Conservation (phyloP, 2,888 invertebrate species). For the Drosophila pseudotakahashii region DNA sequence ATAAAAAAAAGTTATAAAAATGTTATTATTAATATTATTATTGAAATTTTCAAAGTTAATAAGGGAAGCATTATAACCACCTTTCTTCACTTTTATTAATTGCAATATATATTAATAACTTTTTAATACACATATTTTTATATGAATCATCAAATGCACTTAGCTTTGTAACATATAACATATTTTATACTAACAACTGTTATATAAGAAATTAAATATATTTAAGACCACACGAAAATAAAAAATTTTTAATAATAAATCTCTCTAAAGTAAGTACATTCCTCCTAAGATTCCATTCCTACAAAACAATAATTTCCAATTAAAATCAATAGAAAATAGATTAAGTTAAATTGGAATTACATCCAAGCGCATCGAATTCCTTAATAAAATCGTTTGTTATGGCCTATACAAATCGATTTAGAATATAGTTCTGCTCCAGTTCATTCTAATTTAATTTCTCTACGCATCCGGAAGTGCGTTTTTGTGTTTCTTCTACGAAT, state of each 20-base stretch:
- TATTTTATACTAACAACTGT: no score
- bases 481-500: slow-evolving; percentile 1
- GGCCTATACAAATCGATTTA: slow-evolving; percentile 9
- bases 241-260: neutral
- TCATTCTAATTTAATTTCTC: slow-evolving; percentile 12
- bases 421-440: slow-evolving; percentile 29
- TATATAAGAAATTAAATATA: no score
- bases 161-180: no score
- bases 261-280: neutral
- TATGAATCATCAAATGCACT: no score
- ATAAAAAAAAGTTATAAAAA: no score
- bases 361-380: neutral
- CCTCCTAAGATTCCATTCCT: neutral
- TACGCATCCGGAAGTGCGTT: slow-evolving; percentile 2
- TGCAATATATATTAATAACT: no score
- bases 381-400: neutral
- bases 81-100: no score
- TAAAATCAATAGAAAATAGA: neutral
- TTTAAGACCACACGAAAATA: neutral
- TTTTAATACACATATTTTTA: no score
- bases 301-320: neutral
- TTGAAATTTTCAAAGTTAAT: no score
- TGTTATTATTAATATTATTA: no score
- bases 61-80: no score
- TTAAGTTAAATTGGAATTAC: neutral